Percentiles rank a stretch among this genome's conserved stretches.
Conservation (phyloP, 2,113 vertebrate genomes). For the Notarius lentiginosus region DNA sequence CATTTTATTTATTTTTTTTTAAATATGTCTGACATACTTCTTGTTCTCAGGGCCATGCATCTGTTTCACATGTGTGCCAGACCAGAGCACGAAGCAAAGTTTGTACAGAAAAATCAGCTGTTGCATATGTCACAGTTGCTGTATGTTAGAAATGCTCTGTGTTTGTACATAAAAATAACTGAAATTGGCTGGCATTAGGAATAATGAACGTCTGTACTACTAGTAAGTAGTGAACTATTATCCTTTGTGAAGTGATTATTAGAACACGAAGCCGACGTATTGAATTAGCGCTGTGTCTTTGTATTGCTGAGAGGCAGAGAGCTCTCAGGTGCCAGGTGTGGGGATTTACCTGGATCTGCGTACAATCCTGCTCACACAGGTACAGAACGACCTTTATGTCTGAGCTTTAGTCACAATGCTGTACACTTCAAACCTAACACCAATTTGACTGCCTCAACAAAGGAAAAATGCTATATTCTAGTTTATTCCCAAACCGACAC, state of each 20-base stretch:
- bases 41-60: conserved; percentile 39
- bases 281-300: conserved; percentile 31
- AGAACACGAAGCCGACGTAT: neutral
- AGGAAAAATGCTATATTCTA: neutral
- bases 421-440: conserved; percentile 59
- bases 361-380: conserved; percentile 75
- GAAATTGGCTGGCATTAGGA: neutral
- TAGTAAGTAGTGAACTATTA: conserved; percentile 17
- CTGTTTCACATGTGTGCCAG: conserved; percentile 38
- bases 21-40: conserved; percentile 41
- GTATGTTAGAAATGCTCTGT: neutral
- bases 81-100: conserved; percentile 3
- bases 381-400: conserved; percentile 61
- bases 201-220: conserved; percentile 16
- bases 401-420: conserved; percentile 3
- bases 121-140: conserved; percentile 18
- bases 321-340: conserved; percentile 76
- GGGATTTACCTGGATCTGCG: conserved; percentile 75
- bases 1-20: conserved; percentile 32
- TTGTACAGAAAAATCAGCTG: conserved; percentile 18
- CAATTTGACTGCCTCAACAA: conserved; percentile 7
- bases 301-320: conserved; percentile 66
- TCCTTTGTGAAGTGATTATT: conserved; percentile 17
- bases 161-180: neutral
- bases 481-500: neutral